Base-by-base conservation (phyloP, 2,888 invertebrate species). In the Ashinkailepas kermadecensis region DNA sequence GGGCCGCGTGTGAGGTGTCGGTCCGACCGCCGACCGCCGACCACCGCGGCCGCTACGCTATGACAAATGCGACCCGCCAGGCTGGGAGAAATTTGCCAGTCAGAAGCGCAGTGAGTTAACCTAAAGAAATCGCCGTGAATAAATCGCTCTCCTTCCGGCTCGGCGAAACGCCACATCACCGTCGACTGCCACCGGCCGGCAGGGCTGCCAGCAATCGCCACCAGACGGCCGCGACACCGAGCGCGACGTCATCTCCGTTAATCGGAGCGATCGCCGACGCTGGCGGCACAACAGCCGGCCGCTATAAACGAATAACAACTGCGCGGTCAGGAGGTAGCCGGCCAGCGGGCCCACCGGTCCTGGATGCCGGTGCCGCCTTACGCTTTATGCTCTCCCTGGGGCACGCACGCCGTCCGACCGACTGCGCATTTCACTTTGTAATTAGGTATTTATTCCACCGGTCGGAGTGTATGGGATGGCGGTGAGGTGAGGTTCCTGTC, bases 271-370 rank as follows among this genome's bases (percentile, higher is more conserved):
- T 15, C 39, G 70, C 25, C 13, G 39, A 4, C 70, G 25, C 15
- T 13, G 39, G 39, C 39, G 70, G 39, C 70, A 12, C 39, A 15
- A 8, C 15, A 25, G 7, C 10, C 8, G 25, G 39, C 25, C 39
- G 25, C 13, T 70, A 70, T 70, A 25, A 70, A 70, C 70, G 70
- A 70, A 23, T 70, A 39, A 70, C 70, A 39, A 70, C 25, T 70
- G 15, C 70, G 70, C 70, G 65, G 23, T 23, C 65, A 12, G 8
- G 65, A n/a, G n/a, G n/a, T n/a, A 23, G 7, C 10, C n/a, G n/a
- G 12, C 65, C 23, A 23, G 23, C 65, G 64, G n/a, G 39, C 39
- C 39, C 39, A 39, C 39, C 39, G 39, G 39, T 39, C 39, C 39
- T 39, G n/a, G 67, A 12, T 12, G 39, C 70, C 25, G 65, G 23